These are phyloP conservation scores for Procambarus virginalis DNA, from an alignment of 1,140 invertebrate genomes.

Conservation along the genomic window DNA sequence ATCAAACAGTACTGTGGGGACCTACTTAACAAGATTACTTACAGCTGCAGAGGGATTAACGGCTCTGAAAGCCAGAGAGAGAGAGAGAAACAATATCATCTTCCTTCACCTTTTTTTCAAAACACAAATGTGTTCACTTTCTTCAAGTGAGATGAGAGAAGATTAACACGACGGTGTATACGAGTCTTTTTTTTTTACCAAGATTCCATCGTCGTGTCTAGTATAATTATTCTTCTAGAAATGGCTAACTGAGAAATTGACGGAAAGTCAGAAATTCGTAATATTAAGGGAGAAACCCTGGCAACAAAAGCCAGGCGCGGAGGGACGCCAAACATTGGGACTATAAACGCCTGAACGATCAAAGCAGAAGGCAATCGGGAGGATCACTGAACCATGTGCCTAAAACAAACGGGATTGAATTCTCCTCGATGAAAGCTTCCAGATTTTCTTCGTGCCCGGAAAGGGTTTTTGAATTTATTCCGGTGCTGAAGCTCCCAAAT, in stretches of 20 bases:
- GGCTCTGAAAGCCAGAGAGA: constrained; percentile 25
- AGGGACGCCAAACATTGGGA: constrained; percentile 35
- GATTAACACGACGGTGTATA: too few relatives aligned
- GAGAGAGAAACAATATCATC: neutral
- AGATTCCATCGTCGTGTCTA: neutral
- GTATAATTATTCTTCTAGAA: too few relatives aligned
- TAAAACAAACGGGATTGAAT: constrained; percentile 67
- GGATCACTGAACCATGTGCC: constrained; percentile 63
- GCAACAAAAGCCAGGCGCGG: neutral
- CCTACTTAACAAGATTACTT: constrained; percentile 19
- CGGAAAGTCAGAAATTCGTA: neutral
- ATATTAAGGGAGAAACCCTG: neutral
- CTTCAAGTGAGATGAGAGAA: too few relatives aligned
- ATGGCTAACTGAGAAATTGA: neutral
- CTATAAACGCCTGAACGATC: constrained; percentile 62
- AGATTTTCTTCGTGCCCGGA: constrained; percentile 58
- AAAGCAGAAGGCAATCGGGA: constrained; percentile 54
- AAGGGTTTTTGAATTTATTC: constrained; percentile 38
- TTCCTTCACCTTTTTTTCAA: too few relatives aligned
- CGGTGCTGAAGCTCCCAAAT: constrained; percentile 9
- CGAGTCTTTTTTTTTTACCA: neutral
- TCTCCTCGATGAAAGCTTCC: constrained; percentile 56
- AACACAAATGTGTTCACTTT: too few relatives aligned
- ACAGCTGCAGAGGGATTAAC: constrained; percentile 23
- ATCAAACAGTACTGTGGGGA: constrained; percentile 19